Conservation (phyloP, 2,888 invertebrate genomes). For the Ypsolopha sequella region DNA sequence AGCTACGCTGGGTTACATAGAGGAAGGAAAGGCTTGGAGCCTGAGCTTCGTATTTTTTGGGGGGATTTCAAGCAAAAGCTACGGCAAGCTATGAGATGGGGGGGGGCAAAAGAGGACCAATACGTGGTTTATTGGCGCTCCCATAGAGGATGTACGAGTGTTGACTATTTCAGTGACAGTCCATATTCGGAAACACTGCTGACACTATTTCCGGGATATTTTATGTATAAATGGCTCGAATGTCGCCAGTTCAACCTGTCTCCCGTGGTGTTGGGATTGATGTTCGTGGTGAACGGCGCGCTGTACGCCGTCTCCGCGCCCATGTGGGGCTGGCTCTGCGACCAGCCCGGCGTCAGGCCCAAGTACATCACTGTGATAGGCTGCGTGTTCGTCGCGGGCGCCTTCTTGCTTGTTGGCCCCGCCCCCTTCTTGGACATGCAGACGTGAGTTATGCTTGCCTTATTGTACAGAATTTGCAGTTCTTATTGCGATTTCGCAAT, state of each 20-base stretch:
- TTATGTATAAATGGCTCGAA: no score
- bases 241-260: conserved; percentile 72
- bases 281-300: conserved; percentile 89
- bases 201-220: no score
- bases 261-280: conserved; percentile 79
- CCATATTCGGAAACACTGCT: no score
- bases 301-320: conserved; percentile 85
- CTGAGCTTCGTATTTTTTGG: no score
- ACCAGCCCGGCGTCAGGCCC: conserved; percentile 73
- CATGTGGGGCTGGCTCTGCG: conserved; percentile 84
- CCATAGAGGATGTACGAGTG: no score
- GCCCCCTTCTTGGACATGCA: conserved; percentile 79
- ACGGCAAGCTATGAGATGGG: no score
- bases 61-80: no score
- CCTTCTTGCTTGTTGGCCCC: conserved; percentile 84
- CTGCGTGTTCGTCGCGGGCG: conserved; percentile 74
- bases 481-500: not conserved
- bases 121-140: no score
- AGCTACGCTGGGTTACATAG: no score
- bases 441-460: conserved; percentile 55
- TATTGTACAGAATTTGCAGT: not conserved
- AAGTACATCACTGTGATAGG: conserved; percentile 78
- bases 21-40: no score
- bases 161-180: no score
- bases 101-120: no score